Percentiles rank a stretch among this genome's conserved stretches.
phyloP scores from a whole-genome alignment of 1,140 invertebrate genomes.

The Halotydeus destructor region DNA sequence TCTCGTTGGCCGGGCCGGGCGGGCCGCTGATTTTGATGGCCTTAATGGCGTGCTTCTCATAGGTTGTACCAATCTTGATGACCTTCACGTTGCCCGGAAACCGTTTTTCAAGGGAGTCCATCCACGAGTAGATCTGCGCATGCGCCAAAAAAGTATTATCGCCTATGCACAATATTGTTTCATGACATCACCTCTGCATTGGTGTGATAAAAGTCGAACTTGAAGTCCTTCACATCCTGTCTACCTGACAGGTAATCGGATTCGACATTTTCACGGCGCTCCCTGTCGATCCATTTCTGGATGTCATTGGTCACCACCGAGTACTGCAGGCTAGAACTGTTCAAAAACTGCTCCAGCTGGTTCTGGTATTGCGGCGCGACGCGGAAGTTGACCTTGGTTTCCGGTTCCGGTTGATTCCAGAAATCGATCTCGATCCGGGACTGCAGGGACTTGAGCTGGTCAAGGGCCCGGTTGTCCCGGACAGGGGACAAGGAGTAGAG shows the following conservation, averaged over 20 bases:
- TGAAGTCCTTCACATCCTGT: not conserved
- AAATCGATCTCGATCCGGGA: not conserved
- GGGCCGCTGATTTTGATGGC: too few relatives aligned
- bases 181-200: not conserved
- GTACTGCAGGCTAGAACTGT: not conserved
- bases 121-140: not conserved
- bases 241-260: not conserved
- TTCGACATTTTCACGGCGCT: not conserved
- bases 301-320: not conserved
- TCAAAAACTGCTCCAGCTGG: not conserved
- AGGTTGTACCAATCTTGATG: conserved; percentile 1
- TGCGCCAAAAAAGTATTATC: too few relatives aligned
- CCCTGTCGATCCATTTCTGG: conserved; percentile 1
- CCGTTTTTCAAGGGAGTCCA: not conserved
- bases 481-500: too few relatives aligned
- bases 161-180: not conserved
- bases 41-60: conserved; percentile 1
- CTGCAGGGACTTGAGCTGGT: not conserved
- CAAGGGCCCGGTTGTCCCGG: too few relatives aligned
- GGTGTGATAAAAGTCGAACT: conserved; percentile 3
- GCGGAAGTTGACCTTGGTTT: not conserved
- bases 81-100: not conserved
- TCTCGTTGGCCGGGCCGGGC: conserved; percentile 9
- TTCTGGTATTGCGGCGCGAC: not conserved
- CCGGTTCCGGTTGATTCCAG: not conserved